Evolutionary conservation across 2,888 invertebrate genomes (phyloP).

Genomic region (Sepioteuthis lessoniana): DNA sequence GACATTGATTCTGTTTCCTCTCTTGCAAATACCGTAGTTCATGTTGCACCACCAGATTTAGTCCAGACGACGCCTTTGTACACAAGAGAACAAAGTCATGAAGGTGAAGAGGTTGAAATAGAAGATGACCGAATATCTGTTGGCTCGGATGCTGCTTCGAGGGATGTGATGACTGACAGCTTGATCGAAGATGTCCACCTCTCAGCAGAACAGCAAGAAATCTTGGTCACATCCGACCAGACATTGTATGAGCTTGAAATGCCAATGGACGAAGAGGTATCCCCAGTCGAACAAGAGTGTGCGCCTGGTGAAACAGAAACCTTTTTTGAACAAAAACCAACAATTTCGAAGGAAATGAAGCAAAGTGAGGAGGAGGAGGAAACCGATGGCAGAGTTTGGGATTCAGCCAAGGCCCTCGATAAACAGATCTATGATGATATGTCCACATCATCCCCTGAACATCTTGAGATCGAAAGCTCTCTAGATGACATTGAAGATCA

Average conservation of each 20-base stretch:
- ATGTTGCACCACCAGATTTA: slow-evolving; percentile 37
- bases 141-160: slow-evolving; percentile 35
- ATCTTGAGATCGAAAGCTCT: slow-evolving; percentile 48
- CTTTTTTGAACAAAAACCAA: background rate
- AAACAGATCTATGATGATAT: slow-evolving; percentile 45
- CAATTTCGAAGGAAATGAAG: slow-evolving; percentile 46
- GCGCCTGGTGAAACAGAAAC: slow-evolving; percentile 50
- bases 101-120: background rate
- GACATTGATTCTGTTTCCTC: slow-evolving; percentile 64
- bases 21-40: slow-evolving; percentile 44
- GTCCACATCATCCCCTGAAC: slow-evolving; percentile 10
- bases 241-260: slow-evolving; percentile 75
- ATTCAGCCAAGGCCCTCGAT: slow-evolving; percentile 50
- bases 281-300: slow-evolving; percentile 54
- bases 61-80: slow-evolving; percentile 35
- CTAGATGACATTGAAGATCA: slow-evolving; percentile 47
- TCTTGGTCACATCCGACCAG: slow-evolving; percentile 66
- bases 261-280: slow-evolving; percentile 72
- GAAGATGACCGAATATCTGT: background rate
- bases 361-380: slow-evolving; percentile 50
- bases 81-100: background rate
- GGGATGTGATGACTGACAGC: slow-evolving; percentile 57
- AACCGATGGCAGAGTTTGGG: slow-evolving; percentile 51
- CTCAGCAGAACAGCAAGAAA: slow-evolving; percentile 58
- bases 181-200: slow-evolving; percentile 63